Percentiles rank a stretch among this genome's conserved stretches.
Evolutionary conservation across 2,888 invertebrate species (phyloP).

Genomic region (Pinctada fucata): DNA sequence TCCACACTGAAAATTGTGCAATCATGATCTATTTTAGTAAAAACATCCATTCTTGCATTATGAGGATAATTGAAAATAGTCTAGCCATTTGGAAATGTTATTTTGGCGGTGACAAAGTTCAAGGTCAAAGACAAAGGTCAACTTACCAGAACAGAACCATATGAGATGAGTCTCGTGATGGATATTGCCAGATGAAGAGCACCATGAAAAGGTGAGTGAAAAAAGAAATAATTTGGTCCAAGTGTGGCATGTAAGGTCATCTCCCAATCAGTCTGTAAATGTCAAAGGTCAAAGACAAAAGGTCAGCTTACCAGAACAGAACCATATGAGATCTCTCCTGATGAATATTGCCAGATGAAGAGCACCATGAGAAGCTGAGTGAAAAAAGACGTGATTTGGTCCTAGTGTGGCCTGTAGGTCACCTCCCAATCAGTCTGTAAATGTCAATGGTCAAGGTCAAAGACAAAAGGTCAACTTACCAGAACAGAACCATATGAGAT

Average conservation of each 20-base stretch:
- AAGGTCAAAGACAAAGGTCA: too few species aligned
- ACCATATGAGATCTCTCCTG: slow-evolving; percentile 95
- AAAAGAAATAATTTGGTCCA: slow-evolving; percentile 93
- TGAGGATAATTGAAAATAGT: too few species aligned
- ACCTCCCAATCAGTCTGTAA: slow-evolving; percentile 76
- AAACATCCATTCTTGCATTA: too few species aligned
- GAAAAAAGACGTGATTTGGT: slow-evolving; percentile 92
- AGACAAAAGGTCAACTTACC: slow-evolving; percentile 71
- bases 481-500: slow-evolving; percentile 97
- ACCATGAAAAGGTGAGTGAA: slow-evolving; percentile 90
- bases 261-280: slow-evolving; percentile 68
- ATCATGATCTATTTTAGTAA: too few species aligned
- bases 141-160: slow-evolving; percentile 91
- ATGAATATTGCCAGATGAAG: slow-evolving; percentile 92
- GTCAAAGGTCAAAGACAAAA: too few species aligned
- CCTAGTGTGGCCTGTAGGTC: slow-evolving; percentile 94
- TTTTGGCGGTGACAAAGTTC: too few species aligned
- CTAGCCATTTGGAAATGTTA: too few species aligned
- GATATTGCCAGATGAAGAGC: slow-evolving; percentile 93
- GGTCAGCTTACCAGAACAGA: slow-evolving; percentile 84
- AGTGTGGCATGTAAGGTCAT: slow-evolving; percentile 92
- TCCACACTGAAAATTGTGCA: too few species aligned
- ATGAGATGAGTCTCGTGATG: slow-evolving; percentile 90
- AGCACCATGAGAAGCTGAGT: slow-evolving; percentile 91
- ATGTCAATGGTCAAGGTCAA: too few species aligned